These are phyloP conservation scores for Hetaerina titia DNA, from an alignment of 2,888 invertebrate species.

Conservation along the genomic window DNA sequence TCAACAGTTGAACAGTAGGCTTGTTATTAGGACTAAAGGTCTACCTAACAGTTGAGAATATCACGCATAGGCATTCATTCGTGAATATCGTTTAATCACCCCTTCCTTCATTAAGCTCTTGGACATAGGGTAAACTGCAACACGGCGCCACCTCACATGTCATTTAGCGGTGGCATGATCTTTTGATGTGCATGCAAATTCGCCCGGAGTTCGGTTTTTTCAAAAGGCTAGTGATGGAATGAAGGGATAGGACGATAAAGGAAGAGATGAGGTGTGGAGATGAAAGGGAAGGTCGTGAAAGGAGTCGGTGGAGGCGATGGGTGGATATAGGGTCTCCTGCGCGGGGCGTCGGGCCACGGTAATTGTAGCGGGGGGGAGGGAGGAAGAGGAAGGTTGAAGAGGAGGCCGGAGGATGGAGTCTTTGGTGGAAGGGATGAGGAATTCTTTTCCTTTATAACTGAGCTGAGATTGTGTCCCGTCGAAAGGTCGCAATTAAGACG, in stretches of 20 bases:
- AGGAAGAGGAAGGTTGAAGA: too few relatives aligned
- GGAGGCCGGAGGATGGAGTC: background rate
- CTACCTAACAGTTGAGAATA: too few relatives aligned
- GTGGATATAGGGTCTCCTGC: background rate
- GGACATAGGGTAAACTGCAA: background rate
- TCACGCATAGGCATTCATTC: background rate
- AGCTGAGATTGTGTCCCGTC: slow-evolving; percentile 1
- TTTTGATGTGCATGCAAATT: slow-evolving; percentile 26
- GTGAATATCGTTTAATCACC: background rate
- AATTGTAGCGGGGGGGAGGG: too few relatives aligned
- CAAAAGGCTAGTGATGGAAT: background rate
- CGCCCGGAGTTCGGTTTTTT: background rate
- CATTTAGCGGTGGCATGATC: background rate
- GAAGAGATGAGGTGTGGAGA: background rate
- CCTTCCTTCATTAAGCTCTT: background rate
- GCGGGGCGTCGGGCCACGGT: background rate
- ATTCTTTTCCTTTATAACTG: background rate
- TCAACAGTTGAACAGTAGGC: too few relatives aligned
- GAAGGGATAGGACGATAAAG: background rate
- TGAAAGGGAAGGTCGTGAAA: background rate
- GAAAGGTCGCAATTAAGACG: slow-evolving; percentile 35
- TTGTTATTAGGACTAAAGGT: too few relatives aligned
- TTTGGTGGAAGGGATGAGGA: background rate
- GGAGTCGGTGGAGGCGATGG: background rate
- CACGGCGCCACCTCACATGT: background rate